Evolutionary conservation across 2,888 invertebrate species (phyloP), one percentile per base, ranked within the genome.

Genomic region (Phoronis australis): DNA sequence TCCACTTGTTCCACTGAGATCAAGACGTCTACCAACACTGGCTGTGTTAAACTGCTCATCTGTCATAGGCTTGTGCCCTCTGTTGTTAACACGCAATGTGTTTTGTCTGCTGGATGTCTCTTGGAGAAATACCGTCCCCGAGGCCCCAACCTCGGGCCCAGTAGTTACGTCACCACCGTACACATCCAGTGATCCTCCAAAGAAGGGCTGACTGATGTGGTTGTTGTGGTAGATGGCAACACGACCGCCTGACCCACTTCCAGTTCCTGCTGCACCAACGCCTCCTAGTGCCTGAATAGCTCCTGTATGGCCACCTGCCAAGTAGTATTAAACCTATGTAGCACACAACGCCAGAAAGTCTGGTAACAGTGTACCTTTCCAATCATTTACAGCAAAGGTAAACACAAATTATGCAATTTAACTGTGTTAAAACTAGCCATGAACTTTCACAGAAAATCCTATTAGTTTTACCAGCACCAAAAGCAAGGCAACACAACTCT

Each of bases 301-400:
- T 15, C 66, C 67, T 18, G 67, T 67, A 51, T 67, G 65, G 38
- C 65, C 62, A 21, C 67, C 67, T 67, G 49, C 2, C n/a, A 26
- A n/a, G n/a, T n/a, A n/a, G n/a, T n/a, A n/a, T n/a, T n/a, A n/a
- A n/a, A n/a, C n/a, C n/a, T n/a, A n/a, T n/a, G n/a, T n/a, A n/a
- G n/a, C n/a, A n/a, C n/a, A n/a, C n/a, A n/a, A n/a, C n/a, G n/a
- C n/a, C n/a, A n/a, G n/a, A n/a, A n/a, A n/a, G n/a, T n/a, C n/a
- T n/a, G n/a, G n/a, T n/a, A n/a, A n/a, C n/a, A n/a, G n/a, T n/a
- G n/a, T n/a, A n/a, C n/a, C n/a, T n/a, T n/a, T n/a, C n/a, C n/a
- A n/a, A n/a, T n/a, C n/a, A n/a, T n/a, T n/a, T n/a, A n/a, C n/a
- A n/a, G n/a, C n/a, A n/a, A n/a, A n/a, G n/a, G n/a, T n/a, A n/a